Conservation (phyloP, 2,888 invertebrate genomes). For the Furcula furcula region DNA sequence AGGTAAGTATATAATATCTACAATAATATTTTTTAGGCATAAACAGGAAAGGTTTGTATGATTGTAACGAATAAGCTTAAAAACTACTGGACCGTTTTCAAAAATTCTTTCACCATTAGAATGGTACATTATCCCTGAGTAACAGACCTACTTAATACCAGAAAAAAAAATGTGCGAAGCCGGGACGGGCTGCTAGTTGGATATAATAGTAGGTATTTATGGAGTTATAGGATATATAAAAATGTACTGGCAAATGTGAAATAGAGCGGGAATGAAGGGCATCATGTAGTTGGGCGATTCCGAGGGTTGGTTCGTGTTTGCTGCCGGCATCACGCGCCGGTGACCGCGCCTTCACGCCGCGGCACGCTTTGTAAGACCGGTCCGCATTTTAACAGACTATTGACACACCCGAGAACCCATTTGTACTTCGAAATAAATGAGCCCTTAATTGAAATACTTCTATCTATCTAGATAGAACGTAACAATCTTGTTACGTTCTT, state of each 20-base stretch:
- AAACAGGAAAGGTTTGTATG: too few species aligned
- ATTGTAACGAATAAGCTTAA: too few species aligned
- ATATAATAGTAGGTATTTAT: too few species aligned
- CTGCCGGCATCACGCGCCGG: slow-evolving; percentile 54
- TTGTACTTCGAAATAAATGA: slow-evolving; percentile 33
- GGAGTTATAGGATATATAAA: slow-evolving; percentile 2
- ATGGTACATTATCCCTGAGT: too few species aligned
- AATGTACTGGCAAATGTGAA: slow-evolving; percentile 36
- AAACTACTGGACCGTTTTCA: too few species aligned
- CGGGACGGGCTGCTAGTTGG: too few species aligned
- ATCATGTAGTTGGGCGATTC: slow-evolving; percentile 51
- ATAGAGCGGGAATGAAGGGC: slow-evolving; percentile 50
- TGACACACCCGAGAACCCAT: slow-evolving; percentile 30
- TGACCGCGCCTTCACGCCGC: slow-evolving; percentile 40
- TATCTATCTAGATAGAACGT: slow-evolving; percentile 23
- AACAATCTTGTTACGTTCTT: too few species aligned
- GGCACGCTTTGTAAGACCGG: slow-evolving; percentile 32
- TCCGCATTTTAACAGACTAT: slow-evolving; percentile 37
- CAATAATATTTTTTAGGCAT: too few species aligned
- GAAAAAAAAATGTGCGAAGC: too few species aligned
- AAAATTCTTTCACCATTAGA: too few species aligned
- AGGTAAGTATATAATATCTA: too few species aligned
- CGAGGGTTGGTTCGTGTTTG: slow-evolving; percentile 50
- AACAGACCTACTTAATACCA: too few species aligned
- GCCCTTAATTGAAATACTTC: slow-evolving; percentile 32